These are phyloP conservation scores for Scolopax rusticola DNA, from an alignment of 2,797 vertebrate genomes.

Conservation along the genomic window DNA sequence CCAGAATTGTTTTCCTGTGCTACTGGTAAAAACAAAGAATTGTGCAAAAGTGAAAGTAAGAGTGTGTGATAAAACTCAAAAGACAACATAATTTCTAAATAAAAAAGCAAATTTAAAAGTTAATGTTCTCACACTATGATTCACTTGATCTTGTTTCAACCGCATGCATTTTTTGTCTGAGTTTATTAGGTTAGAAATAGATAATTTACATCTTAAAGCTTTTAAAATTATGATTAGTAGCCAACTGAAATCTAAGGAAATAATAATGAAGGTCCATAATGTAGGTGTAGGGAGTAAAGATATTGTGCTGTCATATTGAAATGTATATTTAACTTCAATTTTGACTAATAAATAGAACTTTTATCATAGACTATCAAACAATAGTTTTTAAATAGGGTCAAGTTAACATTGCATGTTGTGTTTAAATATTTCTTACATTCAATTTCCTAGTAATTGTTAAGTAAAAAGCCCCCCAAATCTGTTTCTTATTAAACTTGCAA, in stretches of 20 bases:
- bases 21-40: not conserved
- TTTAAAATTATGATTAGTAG: not conserved
- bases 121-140: not conserved
- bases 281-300: not conserved
- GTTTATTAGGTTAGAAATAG: not conserved
- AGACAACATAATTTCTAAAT: not conserved
- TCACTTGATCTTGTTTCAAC: not conserved
- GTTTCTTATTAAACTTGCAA: conserved; percentile 38
- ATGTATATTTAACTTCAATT: not conserved
- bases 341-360: not conserved
- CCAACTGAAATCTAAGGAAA: not conserved
- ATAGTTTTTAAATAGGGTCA: not conserved
- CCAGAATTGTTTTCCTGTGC: not conserved
- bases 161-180: not conserved
- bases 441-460: conserved; percentile 21
- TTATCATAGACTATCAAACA: not conserved
- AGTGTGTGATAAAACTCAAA: not conserved
- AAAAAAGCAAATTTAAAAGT: not conserved
- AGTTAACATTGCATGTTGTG: not conserved
- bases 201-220: not conserved
- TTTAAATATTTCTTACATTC: conserved; percentile 27
- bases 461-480: conserved; percentile 22
- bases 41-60: not conserved
- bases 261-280: not conserved
- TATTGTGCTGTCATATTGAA: not conserved